Evolutionary conservation across 2,888 invertebrate species (phyloP), one percentile per base, ranked within the genome.

Genomic region (Chloromyia formosa): DNA sequence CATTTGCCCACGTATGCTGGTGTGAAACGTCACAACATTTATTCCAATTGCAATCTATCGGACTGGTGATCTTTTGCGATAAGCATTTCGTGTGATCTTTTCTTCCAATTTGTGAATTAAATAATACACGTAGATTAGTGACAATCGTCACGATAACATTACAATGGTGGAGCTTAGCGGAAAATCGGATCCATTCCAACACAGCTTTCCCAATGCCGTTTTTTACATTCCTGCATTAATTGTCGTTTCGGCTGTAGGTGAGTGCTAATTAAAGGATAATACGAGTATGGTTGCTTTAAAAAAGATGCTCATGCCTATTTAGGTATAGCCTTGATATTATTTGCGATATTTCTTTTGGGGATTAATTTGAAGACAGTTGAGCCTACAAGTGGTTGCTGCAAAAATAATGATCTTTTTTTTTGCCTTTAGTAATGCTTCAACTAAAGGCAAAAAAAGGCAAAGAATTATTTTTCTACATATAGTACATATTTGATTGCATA

Each of bases 111-210:
- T 66, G 45, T 66, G 66, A 66, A 66, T 66, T n/a, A 66, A 66
- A 22, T 64, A 64, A 5, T 1, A 3, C 18, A 42, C 64, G 64
- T 7, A 45, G 66, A 49, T 49, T 22, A 66, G 66, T 66, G 66
- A n/a, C 62, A 66, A 66, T 14, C 5, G 10, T 1, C n/a, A 20
- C 49, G 66, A 69, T 69, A 69, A 49, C 49, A 49, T 49, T n/a
- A 88, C 84, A 84, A 95, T 95, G 95, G 95, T 95, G 78, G 94
- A 95, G 86, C 87, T 95, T 81, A 91, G 93, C 77, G 93, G 92
- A 22, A 91, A 92, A 64, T 89, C 91, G 76, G 93, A 93, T 80
- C 93, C 93, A 0, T 89, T 93, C 81, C 94, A 94, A 84, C 94
- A 94, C 85, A 93, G 93, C 79, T 95, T 96, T 86, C 94, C 94